phyloP scores from a whole-genome alignment of 1,140 invertebrate genomes.

The Pomacea maculata region DNA sequence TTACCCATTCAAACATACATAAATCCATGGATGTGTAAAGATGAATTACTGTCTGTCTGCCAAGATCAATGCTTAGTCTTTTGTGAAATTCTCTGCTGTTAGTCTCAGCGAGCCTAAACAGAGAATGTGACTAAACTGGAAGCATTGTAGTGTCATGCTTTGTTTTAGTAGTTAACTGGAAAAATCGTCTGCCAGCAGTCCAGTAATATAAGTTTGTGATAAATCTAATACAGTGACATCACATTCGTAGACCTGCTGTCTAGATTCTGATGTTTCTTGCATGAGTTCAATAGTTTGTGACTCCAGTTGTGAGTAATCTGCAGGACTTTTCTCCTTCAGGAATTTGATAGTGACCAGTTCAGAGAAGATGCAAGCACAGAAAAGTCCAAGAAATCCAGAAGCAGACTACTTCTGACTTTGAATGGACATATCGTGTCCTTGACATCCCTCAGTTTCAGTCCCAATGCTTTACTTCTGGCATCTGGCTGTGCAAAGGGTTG shows the following conservation, averaged over 20 bases:
- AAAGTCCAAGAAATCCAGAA: slow-evolving; percentile 9
- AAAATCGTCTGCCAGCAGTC: too few relatives aligned
- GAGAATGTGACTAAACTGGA: too few relatives aligned
- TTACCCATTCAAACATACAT: too few relatives aligned
- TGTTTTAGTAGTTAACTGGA: too few relatives aligned
- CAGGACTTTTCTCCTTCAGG: slow-evolving; percentile 4
- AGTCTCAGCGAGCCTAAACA: too few relatives aligned
- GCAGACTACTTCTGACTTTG: slow-evolving; percentile 48
- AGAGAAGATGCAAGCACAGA: slow-evolving; percentile 8
- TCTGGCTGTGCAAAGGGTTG: slow-evolving; percentile 70
- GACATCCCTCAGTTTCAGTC: slow-evolving; percentile 68
- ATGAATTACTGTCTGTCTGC: not conserved
- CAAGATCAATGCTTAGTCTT: not conserved
- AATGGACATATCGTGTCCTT: slow-evolving; percentile 71
- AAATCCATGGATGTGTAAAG: too few relatives aligned
- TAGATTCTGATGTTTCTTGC: too few relatives aligned
- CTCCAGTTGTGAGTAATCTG: not conserved
- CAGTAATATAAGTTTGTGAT: not conserved
- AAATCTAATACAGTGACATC: not conserved
- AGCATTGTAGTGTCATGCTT: too few relatives aligned
- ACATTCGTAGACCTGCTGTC: not conserved
- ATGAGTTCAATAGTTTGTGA: too few relatives aligned
- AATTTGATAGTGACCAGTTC: slow-evolving; percentile 14
- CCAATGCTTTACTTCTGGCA: slow-evolving; percentile 69
- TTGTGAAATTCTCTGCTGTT: not conserved